Evolutionary conservation across 2,888 invertebrate genomes (phyloP).

Genomic region (Caenorhabditis imperialis): DNA sequence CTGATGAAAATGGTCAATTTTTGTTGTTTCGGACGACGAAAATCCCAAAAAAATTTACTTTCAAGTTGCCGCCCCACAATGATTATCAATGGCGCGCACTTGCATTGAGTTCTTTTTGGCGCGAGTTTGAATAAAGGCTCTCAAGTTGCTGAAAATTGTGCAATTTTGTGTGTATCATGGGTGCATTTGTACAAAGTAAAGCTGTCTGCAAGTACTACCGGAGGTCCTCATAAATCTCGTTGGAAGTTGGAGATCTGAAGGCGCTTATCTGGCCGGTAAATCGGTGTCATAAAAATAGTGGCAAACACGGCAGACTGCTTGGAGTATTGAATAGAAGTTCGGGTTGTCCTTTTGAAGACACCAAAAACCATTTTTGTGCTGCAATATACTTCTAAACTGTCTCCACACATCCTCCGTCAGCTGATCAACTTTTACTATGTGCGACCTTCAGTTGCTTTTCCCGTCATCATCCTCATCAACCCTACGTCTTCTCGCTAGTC

Average conservation of each 20-base stretch:
- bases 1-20: background rate
- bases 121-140: no score
- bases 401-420: background rate
- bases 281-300: constrained; percentile 21
- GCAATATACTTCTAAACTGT: no score
- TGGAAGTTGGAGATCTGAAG: constrained; percentile 9
- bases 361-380: background rate
- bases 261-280: constrained; percentile 22
- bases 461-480: constrained; percentile 12
- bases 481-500: constrained; percentile 19
- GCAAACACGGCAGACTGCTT: background rate
- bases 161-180: no score
- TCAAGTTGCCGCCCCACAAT: constrained; percentile 18
- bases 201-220: no score
- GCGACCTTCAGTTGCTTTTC: constrained; percentile 30
- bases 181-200: no score
- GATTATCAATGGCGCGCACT: constrained; percentile 27
- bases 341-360: no score
- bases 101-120: background rate
- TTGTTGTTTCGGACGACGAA: background rate
- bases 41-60: background rate
- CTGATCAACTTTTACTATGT: constrained; percentile 16
- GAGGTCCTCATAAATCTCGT: constrained; percentile 35
- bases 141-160: no score
- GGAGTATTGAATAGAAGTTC: no score